Evolutionary conservation across 1,140 invertebrate species (phyloP).

Genomic region (Calosoma granatense): DNA sequence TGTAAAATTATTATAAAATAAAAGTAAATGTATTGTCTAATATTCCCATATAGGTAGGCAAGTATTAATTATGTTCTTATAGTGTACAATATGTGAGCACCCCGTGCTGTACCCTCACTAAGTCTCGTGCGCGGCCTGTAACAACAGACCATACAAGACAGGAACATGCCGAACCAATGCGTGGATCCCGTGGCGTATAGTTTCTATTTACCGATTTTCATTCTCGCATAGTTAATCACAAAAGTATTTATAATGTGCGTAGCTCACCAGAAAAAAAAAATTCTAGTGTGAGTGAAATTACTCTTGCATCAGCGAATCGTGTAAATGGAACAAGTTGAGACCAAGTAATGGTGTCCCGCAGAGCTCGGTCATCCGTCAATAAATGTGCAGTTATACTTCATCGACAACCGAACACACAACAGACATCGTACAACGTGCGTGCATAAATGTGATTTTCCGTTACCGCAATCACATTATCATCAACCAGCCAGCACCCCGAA

Average conservation of each 20-base stretch:
- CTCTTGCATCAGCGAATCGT: background rate
- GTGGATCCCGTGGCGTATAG: background rate
- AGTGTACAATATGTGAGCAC: background rate
- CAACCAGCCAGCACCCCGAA: too few relatives aligned
- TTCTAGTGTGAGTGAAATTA: background rate
- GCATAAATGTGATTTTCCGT: slow-evolving; percentile 1
- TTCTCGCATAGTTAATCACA: background rate
- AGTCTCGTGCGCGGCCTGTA: background rate
- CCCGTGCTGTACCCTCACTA: background rate
- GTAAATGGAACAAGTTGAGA: slow-evolving; percentile 6
- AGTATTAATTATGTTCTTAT: too few relatives aligned
- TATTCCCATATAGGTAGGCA: too few relatives aligned
- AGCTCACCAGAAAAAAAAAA: background rate
- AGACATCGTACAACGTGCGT: background rate
- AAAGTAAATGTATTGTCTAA: background rate
- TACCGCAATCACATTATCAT: background rate
- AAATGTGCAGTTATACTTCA: background rate
- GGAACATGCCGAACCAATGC: background rate
- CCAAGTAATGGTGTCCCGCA: background rate
- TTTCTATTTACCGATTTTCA: slow-evolving; percentile 5
- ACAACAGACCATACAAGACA: too few relatives aligned
- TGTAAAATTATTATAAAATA: background rate
- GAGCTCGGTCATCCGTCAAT: slow-evolving; percentile 1
- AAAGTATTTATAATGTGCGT: background rate
- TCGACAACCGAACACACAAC: background rate